These are phyloP conservation scores for Axea sp. DNA, from an alignment of 2,888 invertebrate genomes.

Conservation along the genomic window DNA sequence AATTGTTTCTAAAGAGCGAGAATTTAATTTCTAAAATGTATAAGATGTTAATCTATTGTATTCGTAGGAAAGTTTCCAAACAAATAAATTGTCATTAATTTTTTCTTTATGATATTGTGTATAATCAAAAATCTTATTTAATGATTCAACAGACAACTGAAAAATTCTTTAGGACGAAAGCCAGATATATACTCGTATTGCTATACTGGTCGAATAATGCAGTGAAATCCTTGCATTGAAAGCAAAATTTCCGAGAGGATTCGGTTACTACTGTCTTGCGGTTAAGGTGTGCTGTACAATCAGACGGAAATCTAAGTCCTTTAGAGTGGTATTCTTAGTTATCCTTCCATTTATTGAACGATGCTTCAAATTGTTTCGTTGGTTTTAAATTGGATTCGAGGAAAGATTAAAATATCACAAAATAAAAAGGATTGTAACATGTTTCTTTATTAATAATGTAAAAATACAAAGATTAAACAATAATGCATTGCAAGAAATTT, in stretches of 20 bases:
- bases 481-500: no score
- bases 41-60: no score
- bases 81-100: no score
- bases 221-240: slow-evolving; percentile 45
- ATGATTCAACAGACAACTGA: slow-evolving; percentile 34
- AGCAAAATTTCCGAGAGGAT: slow-evolving; percentile 40
- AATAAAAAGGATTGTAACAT: no score
- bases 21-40: no score
- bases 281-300: slow-evolving; percentile 39
- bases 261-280: slow-evolving; percentile 55
- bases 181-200: slow-evolving; percentile 27
- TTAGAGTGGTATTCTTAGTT: slow-evolving; percentile 7
- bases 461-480: no score
- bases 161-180: slow-evolving; percentile 1
- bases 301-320: slow-evolving; percentile 32
- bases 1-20: no score
- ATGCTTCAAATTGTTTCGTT: slow-evolving; percentile 7
- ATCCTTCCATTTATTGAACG: slow-evolving; percentile 2
- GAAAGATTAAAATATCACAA: no score
- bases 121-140: not conserved
- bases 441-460: no score
- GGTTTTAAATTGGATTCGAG: not conserved
- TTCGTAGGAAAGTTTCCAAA: no score
- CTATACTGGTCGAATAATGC: slow-evolving; percentile 11
- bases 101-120: no score